Base-by-base conservation (phyloP, 2,113 vertebrate species). In the Cavia porcellus region DNA sequence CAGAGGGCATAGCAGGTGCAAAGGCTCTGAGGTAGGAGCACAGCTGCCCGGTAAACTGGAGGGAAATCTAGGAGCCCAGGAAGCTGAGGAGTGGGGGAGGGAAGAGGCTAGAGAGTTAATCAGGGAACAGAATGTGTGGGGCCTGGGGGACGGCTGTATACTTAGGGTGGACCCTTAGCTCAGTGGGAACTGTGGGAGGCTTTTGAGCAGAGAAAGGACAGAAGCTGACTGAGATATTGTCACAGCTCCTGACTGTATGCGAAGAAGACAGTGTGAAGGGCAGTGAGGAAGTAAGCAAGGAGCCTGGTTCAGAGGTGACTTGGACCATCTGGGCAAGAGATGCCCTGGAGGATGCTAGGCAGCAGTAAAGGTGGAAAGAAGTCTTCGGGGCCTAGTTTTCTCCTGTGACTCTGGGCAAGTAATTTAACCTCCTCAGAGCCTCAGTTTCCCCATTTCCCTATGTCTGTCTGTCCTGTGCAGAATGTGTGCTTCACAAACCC, bases 1-100 rank as follows among this genome's bases (percentile, higher is more conserved):
- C 42, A 85, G 89, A 42, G 15, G 38, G 47, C 84, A 95, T 10
- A 74, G 38, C 62, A 68, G 47, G 72, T 93, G 70, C 95, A 93
- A 96, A 89, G 84, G 38, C 20, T 47, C 57, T 70, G 83, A 57
- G 83, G 70, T 57, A 32, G 62, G 25, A 28, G 24, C 7, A 28
- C 3, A 42, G 22, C 59, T 83, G 85, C 14, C 45, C 72, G 57
- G 32, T 52, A 3, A 12, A 1, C 25, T 82, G 45, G 74, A 77
- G 15, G n/a, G 47, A 79, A 22, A 47, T 72, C 13, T 68, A 92
- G 85, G 74, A 83, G 38, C 25, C 59, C 47, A 79, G 59, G 77
- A 66, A 70, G 24, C 22, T 42, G 62, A 28, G 57, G 45, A 62
- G 20, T 62, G 0, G 25, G 61, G 7, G 79, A 82, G 14, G 42